These are phyloP conservation scores for Heptranchias perlo DNA, from an alignment of 2,113 vertebrate genomes.

Conservation along the genomic window DNA sequence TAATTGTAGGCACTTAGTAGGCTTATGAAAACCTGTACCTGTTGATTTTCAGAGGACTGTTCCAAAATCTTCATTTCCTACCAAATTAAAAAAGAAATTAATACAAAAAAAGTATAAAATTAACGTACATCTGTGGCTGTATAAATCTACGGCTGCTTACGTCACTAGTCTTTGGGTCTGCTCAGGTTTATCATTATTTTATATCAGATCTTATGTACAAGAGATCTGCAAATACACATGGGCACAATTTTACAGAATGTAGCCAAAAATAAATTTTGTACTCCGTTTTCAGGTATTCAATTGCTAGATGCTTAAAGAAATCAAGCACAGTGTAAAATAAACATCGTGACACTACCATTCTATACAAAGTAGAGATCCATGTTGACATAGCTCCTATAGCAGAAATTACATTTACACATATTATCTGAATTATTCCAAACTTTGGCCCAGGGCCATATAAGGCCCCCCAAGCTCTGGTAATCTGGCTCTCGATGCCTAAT, in stretches of 20 bases:
- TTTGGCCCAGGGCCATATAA: background rate
- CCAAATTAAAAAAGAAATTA: constrained; percentile 58
- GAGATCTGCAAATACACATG: constrained; percentile 53
- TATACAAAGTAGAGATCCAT: constrained; percentile 65
- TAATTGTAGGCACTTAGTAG: constrained; percentile 84
- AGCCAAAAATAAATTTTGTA: constrained; percentile 63
- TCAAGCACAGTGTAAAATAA: constrained; percentile 63
- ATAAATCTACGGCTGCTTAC: constrained; percentile 64
- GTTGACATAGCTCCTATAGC: constrained; percentile 70
- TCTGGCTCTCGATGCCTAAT: too few relatives aligned
- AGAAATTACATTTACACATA: constrained; percentile 84
- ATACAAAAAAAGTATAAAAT: constrained; percentile 40
- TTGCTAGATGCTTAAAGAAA: constrained; percentile 67
- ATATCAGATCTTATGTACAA: constrained; percentile 58
- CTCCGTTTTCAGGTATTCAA: constrained; percentile 43
- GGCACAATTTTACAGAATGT: constrained; percentile 57
- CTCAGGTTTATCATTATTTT: constrained; percentile 65
- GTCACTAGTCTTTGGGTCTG: constrained; percentile 74
- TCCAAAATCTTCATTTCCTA: constrained; percentile 57
- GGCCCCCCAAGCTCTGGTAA: background rate
- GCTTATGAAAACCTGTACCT: constrained; percentile 90
- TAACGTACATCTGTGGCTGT: constrained; percentile 62
- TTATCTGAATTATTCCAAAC: constrained; percentile 61
- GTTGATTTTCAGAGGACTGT: constrained; percentile 56
- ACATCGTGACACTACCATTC: constrained; percentile 64